Percentiles rank a stretch among this genome's conserved stretches.
Evolutionary conservation across 2,797 vertebrate genomes (phyloP).

Genomic region (Micromesistius poutassou): DNA sequence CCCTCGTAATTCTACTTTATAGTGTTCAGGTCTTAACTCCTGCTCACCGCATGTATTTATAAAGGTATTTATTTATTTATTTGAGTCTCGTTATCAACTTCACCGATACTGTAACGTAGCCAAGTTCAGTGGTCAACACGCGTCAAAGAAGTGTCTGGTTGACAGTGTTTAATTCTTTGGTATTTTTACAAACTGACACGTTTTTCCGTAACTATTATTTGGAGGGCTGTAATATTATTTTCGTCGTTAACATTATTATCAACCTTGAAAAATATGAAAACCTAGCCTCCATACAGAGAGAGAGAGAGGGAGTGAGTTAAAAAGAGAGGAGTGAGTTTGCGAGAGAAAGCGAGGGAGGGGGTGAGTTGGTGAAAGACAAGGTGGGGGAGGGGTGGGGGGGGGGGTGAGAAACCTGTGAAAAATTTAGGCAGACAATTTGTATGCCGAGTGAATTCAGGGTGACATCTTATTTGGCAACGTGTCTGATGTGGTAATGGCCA

Average conservation of each 20-base stretch:
- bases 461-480: slow-evolving; percentile 40
- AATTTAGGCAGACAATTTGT: neutral
- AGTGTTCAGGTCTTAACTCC: neutral
- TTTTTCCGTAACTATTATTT: neutral
- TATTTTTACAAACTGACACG: neutral
- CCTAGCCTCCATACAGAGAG: neutral
- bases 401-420: neutral
- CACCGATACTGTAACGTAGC: neutral
- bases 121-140: neutral
- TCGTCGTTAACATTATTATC: neutral
- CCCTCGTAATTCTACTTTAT: slow-evolving; percentile 40
- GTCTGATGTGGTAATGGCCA: slow-evolving; percentile 37
- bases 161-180: neutral
- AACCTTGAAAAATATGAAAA: neutral
- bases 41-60: neutral
- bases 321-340: too few species aligned
- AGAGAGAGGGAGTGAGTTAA: neutral
- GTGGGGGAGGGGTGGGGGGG: neutral
- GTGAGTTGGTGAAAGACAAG: neutral
- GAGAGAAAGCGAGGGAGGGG: neutral
- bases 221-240: neutral
- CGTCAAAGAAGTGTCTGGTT: neutral
- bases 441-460: slow-evolving; percentile 35
- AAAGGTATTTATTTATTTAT: neutral
- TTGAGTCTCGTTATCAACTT: neutral